Evolutionary conservation across 2,888 invertebrate genomes (phyloP).

Genomic region (Caenorhabditis sp.): DNA sequence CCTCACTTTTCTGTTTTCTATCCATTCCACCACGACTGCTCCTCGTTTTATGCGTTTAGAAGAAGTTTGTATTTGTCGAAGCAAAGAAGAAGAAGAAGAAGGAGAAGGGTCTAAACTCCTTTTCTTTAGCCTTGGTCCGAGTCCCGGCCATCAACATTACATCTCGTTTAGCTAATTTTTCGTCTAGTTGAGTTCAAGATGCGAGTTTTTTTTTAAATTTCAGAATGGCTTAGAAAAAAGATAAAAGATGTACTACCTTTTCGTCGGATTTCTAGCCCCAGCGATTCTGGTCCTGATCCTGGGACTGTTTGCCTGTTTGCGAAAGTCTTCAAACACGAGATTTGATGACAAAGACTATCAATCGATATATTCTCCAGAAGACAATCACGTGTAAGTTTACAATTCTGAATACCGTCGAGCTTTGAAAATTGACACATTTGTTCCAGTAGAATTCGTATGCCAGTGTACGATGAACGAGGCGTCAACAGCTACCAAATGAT

Average conservation of each 20-base stretch:
- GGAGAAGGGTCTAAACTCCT: slow-evolving; percentile 1
- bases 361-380: slow-evolving; percentile 41
- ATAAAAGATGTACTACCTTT: slow-evolving; percentile 38
- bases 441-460: slow-evolving; percentile 52
- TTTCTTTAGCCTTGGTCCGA: too few relatives aligned
- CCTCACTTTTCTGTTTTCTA: neutral
- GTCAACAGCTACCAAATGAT: slow-evolving; percentile 53
- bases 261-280: slow-evolving; percentile 52
- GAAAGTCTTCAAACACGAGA: slow-evolving; percentile 21
- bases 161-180: too few relatives aligned
- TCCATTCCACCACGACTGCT: neutral
- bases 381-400: slow-evolving; percentile 37
- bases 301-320: slow-evolving; percentile 42
- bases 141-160: too few relatives aligned
- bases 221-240: slow-evolving; percentile 24
- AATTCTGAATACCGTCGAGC: neutral
- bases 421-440: neutral
- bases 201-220: too few relatives aligned
- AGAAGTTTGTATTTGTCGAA: slow-evolving; percentile 31
- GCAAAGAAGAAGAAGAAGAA: neutral
- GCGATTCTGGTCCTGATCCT: slow-evolving; percentile 48
- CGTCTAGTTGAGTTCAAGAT: too few relatives aligned
- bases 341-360: slow-evolving; percentile 53
- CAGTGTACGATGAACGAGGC: slow-evolving; percentile 31
- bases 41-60: slow-evolving; percentile 42